Base-by-base conservation (phyloP, 2,888 invertebrate genomes). In the Mesoligia furuncula region DNA sequence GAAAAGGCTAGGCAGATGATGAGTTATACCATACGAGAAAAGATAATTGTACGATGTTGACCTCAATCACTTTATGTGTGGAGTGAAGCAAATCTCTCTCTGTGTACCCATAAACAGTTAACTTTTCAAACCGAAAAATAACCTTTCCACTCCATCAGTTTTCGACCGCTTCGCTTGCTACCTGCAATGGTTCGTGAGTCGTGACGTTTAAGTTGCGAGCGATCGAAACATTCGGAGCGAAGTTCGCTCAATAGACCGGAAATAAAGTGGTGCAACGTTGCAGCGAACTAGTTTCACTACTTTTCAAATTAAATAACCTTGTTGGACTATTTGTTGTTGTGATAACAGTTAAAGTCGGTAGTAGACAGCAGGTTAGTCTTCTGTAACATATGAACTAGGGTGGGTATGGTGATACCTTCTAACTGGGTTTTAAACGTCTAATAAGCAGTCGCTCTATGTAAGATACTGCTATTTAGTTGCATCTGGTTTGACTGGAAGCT, bases 201-300 rank as follows among this genome's bases (percentile, higher is more conserved):
- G 72, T 67, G 65, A 64, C 73, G 73, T 81, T 76, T 59, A 79
- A 80, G 81, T 79, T 78, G 70, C 64, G 54, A 77, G 81, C 81
- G 72, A 74, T 84, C 69, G 64, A 70, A 72, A 66, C 74, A 71
- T 65, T 82, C 39, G 64, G 66, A 75, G 75, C 75, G 73, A 74
- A 86, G 77, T 75, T 71, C 57, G 66, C 51, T 76, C 84, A 81
- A 86, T 86, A 73, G 71, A 73, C 24, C 79, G 85, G 85, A 85
- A 86, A 85, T 86, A 79, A 64, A 79, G 76, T 24, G 86, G 78
- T 75, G 84, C 71, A 75, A 62, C 64, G 51, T 61, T 73, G 71
- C 67, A 80, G 64, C 39, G 64, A 65, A 13, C 77, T 73, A 64
- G 77, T 67, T 75, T 13, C 27, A 64, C n/a, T 54, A 72, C 13